Percentiles rank a stretch among this genome's conserved stretches.
phyloP scores from a whole-genome alignment of 1,140 invertebrate genomes.

The Parapsyche elsis region DNA sequence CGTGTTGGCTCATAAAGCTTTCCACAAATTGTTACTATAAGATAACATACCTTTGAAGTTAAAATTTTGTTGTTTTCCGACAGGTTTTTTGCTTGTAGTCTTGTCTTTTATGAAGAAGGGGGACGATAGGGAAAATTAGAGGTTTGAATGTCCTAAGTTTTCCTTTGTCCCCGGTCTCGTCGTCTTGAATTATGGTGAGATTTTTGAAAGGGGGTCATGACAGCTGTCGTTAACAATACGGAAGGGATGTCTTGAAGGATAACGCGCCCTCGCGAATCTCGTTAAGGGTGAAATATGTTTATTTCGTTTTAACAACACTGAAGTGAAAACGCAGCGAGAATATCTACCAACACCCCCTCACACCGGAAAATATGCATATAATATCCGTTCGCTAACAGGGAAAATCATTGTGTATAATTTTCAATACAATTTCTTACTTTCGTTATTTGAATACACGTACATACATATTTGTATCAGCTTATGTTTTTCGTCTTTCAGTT shows the following conservation, averaged over 20 bases:
- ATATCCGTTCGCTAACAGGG: not conserved
- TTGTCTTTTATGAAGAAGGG: not conserved
- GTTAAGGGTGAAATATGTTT: slow-evolving; percentile 32
- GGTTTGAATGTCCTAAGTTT: slow-evolving; percentile 6
- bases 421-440: not conserved
- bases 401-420: not conserved
- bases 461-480: no score
- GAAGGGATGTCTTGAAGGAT: slow-evolving; percentile 32
- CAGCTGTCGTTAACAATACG: slow-evolving; percentile 42
- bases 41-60: no score
- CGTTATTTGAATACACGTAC: not conserved
- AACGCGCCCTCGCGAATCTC: slow-evolving; percentile 32
- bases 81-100: no score
- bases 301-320: slow-evolving; percentile 24
- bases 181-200: slow-evolving; percentile 40
- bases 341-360: not conserved
- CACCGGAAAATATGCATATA: not conserved
- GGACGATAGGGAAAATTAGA: slow-evolving; percentile 9
- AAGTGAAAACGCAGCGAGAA: slow-evolving; percentile 12
- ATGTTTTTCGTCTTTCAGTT: no score
- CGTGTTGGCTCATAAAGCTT: no score
- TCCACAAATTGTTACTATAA: no score
- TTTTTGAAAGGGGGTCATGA: slow-evolving; percentile 42
- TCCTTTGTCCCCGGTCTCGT: slow-evolving; percentile 7
- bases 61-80: no score